Conservation (phyloP, 2,888 invertebrate genomes). For the Bembecia ichneumoniformis region DNA sequence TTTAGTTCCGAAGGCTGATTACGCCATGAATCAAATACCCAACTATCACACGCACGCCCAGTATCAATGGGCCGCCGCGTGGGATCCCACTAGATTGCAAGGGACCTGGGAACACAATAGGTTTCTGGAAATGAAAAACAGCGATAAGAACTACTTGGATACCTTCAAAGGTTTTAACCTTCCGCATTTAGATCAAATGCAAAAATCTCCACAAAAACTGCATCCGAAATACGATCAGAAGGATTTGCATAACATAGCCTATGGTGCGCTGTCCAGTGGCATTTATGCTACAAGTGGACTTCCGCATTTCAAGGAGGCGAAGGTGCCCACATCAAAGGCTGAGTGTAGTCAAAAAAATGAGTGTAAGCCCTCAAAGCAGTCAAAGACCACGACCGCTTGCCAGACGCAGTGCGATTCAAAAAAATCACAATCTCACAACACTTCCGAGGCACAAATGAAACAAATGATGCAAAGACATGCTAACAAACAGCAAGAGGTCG, state of each 20-base stretch:
- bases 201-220: slow-evolving; percentile 74
- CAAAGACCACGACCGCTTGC: slow-evolving; percentile 57
- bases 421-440: slow-evolving; percentile 32
- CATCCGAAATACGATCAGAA: slow-evolving; percentile 67
- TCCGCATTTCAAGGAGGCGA: slow-evolving; percentile 60
- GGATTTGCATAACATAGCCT: slow-evolving; percentile 62
- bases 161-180: slow-evolving; percentile 73
- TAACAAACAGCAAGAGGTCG: slow-evolving; percentile 47
- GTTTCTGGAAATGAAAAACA: slow-evolving; percentile 61
- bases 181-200: slow-evolving; percentile 71
- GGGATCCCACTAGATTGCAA: slow-evolving; percentile 67
- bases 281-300: slow-evolving; percentile 51
- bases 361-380: slow-evolving; percentile 56
- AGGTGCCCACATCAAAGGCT: slow-evolving; percentile 44
- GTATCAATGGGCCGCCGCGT: slow-evolving; percentile 76
- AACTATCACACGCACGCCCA: slow-evolving; percentile 77
- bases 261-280: slow-evolving; percentile 53
- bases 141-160: slow-evolving; percentile 73
- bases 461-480: slow-evolving; percentile 58
- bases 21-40: slow-evolving; percentile 76
- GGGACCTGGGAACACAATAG: slow-evolving; percentile 69
- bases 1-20: slow-evolving; percentile 73
- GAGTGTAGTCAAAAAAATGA: slow-evolving; percentile 59
- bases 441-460: slow-evolving; percentile 49
- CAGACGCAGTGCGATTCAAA: slow-evolving; percentile 62